A percentile compares a stretch with the other conserved stretches of the same genome.
Conservation (phyloP, 2,888 invertebrate genomes). For the Brachyptera putata region DNA sequence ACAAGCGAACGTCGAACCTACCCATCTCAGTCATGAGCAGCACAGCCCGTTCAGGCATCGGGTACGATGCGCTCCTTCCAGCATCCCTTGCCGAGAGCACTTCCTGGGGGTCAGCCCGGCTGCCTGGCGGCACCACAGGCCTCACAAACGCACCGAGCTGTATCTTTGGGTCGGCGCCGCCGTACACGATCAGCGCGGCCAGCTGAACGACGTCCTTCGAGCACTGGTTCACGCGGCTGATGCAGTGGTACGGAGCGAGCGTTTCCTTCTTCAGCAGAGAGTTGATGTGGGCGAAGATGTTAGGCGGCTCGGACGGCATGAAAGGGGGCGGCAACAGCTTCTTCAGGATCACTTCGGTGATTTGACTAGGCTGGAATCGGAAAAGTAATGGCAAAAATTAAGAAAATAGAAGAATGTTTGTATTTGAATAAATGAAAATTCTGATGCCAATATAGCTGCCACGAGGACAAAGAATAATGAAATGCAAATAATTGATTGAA, state of each 20-base stretch:
- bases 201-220: slow-evolving; percentile 24
- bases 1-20: background rate
- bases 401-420: too few relatives aligned
- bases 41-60: slow-evolving; percentile 47
- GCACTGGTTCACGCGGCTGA: slow-evolving; percentile 64
- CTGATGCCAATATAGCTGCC: background rate
- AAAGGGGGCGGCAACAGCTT: slow-evolving; percentile 58
- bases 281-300: slow-evolving; percentile 67
- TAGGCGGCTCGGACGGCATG: slow-evolving; percentile 60
- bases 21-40: slow-evolving; percentile 53
- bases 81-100: slow-evolving; percentile 19
- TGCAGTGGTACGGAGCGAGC: slow-evolving; percentile 62
- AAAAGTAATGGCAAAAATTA: too few relatives aligned
- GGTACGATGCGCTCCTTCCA: slow-evolving; percentile 13
- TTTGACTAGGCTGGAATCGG: slow-evolving; percentile 46
- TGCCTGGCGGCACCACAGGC: slow-evolving; percentile 43
- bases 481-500: background rate
- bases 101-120: slow-evolving; percentile 41
- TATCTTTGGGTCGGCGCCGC: slow-evolving; percentile 34
- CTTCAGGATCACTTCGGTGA: slow-evolving; percentile 54
- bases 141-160: slow-evolving; percentile 41
- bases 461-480: too few relatives aligned
- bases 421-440: too few relatives aligned
- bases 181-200: slow-evolving; percentile 37
- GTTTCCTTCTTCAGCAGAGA: slow-evolving; percentile 54